phyloP scores from a whole-genome alignment of 2,113 vertebrate species.

The Agapornis roseicollis region DNA sequence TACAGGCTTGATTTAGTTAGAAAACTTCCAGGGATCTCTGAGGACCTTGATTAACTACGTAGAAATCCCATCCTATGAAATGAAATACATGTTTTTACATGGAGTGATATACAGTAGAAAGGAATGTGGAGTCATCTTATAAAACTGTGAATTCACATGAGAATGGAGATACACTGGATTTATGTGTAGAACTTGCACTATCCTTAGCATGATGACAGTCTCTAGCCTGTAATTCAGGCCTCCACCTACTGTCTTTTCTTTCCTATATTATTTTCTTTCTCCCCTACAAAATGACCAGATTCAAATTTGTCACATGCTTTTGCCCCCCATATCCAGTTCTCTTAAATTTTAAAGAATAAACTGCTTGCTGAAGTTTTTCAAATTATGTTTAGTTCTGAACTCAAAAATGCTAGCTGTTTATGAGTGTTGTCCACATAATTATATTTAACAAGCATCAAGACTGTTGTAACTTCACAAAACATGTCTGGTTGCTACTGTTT shows the following conservation, averaged over 20 bases:
- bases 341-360: neutral
- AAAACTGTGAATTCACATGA: neutral
- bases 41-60: accelerated
- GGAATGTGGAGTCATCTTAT: neutral
- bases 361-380: neutral
- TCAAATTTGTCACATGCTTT: neutral
- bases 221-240: neutral
- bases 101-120: neutral
- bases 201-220: neutral
- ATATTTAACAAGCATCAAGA: neutral
- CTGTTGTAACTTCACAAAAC: neutral
- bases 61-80: neutral
- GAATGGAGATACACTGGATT: neutral
- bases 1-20: neutral
- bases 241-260: neutral
- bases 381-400: neutral
- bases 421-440: neutral
- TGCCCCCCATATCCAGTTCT: neutral
- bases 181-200: neutral
- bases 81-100: too few relatives aligned
- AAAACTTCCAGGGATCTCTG: neutral
- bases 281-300: neutral
- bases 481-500: neutral
- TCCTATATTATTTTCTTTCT: neutral
- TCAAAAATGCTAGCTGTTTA: neutral